A percentile compares a stretch with the other conserved stretches of the same genome.
Evolutionary conservation across 2,113 vertebrate genomes (phyloP).

Genomic region (Herpailurus yagouaroundi): DNA sequence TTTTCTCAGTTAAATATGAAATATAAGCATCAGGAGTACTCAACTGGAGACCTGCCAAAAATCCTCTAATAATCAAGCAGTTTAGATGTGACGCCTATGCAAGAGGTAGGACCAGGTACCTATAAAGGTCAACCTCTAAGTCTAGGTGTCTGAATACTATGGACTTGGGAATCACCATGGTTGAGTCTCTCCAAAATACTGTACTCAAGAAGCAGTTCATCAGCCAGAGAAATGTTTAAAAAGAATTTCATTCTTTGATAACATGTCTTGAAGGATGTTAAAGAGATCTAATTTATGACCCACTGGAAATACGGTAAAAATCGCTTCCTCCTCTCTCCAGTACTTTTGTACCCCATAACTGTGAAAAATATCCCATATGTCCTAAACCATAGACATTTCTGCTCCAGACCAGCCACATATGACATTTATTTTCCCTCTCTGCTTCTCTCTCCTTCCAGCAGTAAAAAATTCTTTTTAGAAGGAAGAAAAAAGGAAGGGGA

Average conservation of each 20-base stretch:
- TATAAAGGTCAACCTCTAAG: not conserved
- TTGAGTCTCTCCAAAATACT: not conserved
- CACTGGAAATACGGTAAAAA: not conserved
- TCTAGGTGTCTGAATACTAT: not conserved
- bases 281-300: not conserved
- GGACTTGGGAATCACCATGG: not conserved
- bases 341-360: not conserved
- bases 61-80: not conserved
- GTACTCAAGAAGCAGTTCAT: not conserved
- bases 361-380: not conserved
- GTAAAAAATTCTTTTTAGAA: not conserved
- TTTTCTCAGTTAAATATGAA: not conserved
- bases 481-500: not conserved
- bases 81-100: not conserved
- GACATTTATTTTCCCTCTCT: not conserved
- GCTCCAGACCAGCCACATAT: not conserved
- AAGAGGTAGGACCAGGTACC: not conserved
- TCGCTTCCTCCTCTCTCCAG: not conserved
- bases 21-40: not conserved
- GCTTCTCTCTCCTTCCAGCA: not conserved
- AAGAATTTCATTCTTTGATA: not conserved
- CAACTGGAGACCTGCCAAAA: rapidly evolving
- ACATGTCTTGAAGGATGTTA: not conserved
- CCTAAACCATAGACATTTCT: not conserved
- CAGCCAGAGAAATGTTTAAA: not conserved